Evolutionary conservation across 2,888 invertebrate genomes (phyloP), one percentile per base, ranked within the genome.

Genomic region (Ectemnius continuus): DNA sequence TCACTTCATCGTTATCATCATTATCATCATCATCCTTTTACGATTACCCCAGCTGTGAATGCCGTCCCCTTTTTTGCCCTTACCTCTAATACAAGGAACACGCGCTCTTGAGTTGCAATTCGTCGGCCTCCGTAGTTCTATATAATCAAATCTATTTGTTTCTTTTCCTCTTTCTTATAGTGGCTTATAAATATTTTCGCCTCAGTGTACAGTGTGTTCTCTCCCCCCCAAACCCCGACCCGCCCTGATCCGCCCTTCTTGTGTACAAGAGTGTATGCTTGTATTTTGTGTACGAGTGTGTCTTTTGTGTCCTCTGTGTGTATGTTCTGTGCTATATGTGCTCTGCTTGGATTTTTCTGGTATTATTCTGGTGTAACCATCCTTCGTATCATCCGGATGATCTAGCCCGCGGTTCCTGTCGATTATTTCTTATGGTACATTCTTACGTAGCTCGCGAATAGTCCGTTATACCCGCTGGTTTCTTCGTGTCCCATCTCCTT

Each of bases 121-220:
- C 64, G 79, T 75, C 77, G 78, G 75, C 83, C 77, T 81, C 80
- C 85, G 84, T 75, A 52, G 14, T 16, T 65, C 73, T 82, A 84
- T 84, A 77, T 80, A 85, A 84, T 86, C 84, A 84, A 86, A 86
- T 86, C 83, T 86, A 80, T 84, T 83, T 85, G 83, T 36, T 36
- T 36, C 82, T 83, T 82, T 79, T 82, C 52, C 52, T 13, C 14
- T 81, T 81, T 81, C 79, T 84, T 84, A 81, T 83, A 79, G 79
- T 79, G 85, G 79, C 82, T 85, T 85, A 84, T 86, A 86, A 85
- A 87, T 85, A 84, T 81, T 79, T 79, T 65, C 69, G 72, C 70
- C 11, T n/a, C 58, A 11, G 47, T 61, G 45, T 46, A 8, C 23
- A 23, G 23, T 23, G 23, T 23, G 23, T 23, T n/a, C 47, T 16